Conservation (phyloP, 2,113 vertebrate species). For the Cacatua alba region DNA sequence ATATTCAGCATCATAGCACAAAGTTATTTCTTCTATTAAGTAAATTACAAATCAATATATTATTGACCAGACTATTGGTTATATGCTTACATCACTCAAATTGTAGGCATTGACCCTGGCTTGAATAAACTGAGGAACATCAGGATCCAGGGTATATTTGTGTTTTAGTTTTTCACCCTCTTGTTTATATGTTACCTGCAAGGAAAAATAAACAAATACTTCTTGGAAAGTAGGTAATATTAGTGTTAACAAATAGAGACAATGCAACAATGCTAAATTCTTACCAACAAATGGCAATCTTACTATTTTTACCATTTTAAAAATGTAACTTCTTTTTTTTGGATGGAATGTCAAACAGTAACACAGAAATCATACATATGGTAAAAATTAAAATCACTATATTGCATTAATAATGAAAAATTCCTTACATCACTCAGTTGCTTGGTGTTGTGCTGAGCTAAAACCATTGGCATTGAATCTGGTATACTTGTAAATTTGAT, state of each 20-base stretch:
- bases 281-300: background rate
- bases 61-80: background rate
- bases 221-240: background rate
- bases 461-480: slow-evolving; percentile 78
- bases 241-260: background rate
- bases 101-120: slow-evolving; percentile 80
- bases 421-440: slow-evolving; percentile 79
- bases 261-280: background rate
- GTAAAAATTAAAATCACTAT: background rate
- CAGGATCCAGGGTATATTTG: slow-evolving; percentile 75
- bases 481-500: slow-evolving; percentile 78
- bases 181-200: slow-evolving; percentile 75
- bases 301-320: background rate
- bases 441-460: slow-evolving; percentile 80
- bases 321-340: background rate
- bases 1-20: background rate
- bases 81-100: slow-evolving; percentile 78
- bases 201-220: background rate
- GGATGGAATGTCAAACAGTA: background rate
- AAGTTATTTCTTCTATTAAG: background rate
- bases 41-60: background rate
- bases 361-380: background rate
- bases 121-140: slow-evolving; percentile 79
- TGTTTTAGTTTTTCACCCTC: slow-evolving; percentile 80
- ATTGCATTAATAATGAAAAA: background rate